Percentiles rank a stretch among this genome's conserved stretches.
phyloP scores from a whole-genome alignment of 2,113 vertebrate genomes.

The Aegotheles bennettii region DNA sequence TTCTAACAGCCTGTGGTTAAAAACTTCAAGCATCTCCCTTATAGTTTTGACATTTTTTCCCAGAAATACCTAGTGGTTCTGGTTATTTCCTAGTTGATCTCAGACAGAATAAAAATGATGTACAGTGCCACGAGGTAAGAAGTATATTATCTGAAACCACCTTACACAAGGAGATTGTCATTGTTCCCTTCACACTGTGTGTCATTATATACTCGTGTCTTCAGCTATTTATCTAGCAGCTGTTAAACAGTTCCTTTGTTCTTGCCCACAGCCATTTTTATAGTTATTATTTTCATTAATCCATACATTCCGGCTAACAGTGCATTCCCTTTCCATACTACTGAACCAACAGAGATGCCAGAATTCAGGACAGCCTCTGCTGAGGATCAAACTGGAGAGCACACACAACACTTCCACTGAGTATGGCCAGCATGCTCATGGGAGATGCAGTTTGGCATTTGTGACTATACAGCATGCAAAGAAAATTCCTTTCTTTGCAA shows the following conservation, averaged over 20 bases:
- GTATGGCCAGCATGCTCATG: accelerated
- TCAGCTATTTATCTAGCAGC: not conserved
- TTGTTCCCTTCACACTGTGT: not conserved
- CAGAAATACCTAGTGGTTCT: not conserved
- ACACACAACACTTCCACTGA: accelerated
- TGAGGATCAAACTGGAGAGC: not conserved
- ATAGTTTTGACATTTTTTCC: not conserved
- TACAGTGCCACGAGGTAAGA: not conserved
- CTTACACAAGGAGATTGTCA: not conserved
- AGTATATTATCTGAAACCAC: not conserved
- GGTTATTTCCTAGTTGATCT: not conserved
- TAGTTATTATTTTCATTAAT: not conserved
- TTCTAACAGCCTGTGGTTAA: not conserved
- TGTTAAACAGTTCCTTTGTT: not conserved
- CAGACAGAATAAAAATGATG: not conserved
- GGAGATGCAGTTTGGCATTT: not conserved
- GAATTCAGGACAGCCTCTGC: not conserved
- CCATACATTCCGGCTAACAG: not conserved
- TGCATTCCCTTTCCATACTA: not conserved
- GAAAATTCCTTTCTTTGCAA: not conserved
- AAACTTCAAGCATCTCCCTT: not conserved
- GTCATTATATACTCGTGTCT: not conserved
- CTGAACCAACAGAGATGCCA: not conserved
- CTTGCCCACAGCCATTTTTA: not conserved
- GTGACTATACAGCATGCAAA: not conserved